Evolutionary conservation across 2,888 invertebrate species (phyloP).

Genomic region (Notocelia uddmanniana): DNA sequence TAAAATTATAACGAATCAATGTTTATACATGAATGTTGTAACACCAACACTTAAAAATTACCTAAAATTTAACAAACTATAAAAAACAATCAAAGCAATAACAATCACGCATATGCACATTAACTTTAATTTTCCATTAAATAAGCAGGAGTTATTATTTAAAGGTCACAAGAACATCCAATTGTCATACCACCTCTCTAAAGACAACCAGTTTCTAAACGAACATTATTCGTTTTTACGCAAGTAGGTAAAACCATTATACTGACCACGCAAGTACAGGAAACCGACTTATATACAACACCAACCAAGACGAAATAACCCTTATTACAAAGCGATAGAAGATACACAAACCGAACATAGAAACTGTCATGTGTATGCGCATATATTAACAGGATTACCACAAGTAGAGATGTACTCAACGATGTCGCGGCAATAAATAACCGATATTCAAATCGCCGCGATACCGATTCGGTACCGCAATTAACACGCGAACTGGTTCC

Average conservation of each 20-base stretch:
- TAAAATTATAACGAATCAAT: no score
- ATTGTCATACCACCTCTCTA: constrained; percentile 18
- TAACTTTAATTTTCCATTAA: not conserved
- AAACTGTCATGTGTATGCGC: constrained; percentile 59
- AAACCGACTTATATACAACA: not conserved
- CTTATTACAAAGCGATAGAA: not conserved
- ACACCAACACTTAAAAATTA: no score
- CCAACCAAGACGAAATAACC: not conserved
- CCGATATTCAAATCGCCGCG: constrained; percentile 82
- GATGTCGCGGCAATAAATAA: constrained; percentile 80
- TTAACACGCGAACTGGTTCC: constrained; percentile 82
- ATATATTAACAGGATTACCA: constrained; percentile 73
- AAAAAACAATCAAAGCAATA: not conserved
- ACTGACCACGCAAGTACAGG: constrained; percentile 29
- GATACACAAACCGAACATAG: not conserved
- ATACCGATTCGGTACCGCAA: constrained; percentile 85
- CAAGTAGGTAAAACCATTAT: constrained; percentile 42
- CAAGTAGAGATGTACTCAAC: constrained; percentile 75
- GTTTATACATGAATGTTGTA: no score
- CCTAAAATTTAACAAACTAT: no score
- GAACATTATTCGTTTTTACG: constrained; percentile 36
- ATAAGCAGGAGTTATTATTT: not conserved
- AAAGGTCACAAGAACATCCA: constrained; percentile 16
- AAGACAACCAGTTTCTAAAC: constrained; percentile 27
- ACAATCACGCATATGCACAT: not conserved